Conservation (phyloP, 1,140 invertebrate genomes). For the Drosophila kohkoa region DNA sequence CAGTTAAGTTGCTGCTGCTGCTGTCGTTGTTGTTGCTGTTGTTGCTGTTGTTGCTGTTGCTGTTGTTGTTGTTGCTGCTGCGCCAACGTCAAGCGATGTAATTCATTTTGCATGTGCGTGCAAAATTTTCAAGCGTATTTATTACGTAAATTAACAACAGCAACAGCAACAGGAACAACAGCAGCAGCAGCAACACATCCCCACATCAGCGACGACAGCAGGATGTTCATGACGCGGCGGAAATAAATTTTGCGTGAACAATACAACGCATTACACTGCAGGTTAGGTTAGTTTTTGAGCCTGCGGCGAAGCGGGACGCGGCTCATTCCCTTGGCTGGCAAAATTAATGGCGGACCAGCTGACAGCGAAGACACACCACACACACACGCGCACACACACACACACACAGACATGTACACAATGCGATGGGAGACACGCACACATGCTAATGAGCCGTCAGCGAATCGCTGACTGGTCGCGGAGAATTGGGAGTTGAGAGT, state of each 20-base stretch:
- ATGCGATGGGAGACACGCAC: conserved; percentile 42
- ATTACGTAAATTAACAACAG: conserved; percentile 83
- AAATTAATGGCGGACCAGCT: conserved; percentile 71
- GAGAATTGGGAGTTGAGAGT: not conserved
- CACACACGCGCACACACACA: not conserved
- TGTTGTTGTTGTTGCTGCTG: conserved; percentile 38
- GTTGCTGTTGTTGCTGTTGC: conserved; percentile 14
- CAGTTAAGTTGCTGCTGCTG: conserved; percentile 82
- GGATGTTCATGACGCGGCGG: conserved; percentile 81
- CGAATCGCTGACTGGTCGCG: not conserved
- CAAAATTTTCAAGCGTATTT: conserved; percentile 83
- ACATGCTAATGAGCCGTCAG: conserved; percentile 77
- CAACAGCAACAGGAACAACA: conserved; percentile 56
- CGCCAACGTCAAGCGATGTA: conserved; percentile 64
- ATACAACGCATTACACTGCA: conserved; percentile 82
- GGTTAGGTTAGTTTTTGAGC: conserved; percentile 71
- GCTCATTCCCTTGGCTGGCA: conserved; percentile 28
- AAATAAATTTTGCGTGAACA: conserved; percentile 84
- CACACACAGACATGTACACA: conserved; percentile 4
- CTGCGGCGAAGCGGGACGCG: conserved; percentile 19
- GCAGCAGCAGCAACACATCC: conserved; percentile 22
- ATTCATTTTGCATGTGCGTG: conserved; percentile 83
- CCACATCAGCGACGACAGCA: conserved; percentile 70
- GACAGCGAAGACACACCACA: conserved; percentile 45
- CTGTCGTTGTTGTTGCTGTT: conserved; percentile 27